Percentiles rank a stretch among this genome's conserved stretches.
Evolutionary conservation across 2,888 invertebrate genomes (phyloP).

Genomic region (Nebria brevicollis): DNA sequence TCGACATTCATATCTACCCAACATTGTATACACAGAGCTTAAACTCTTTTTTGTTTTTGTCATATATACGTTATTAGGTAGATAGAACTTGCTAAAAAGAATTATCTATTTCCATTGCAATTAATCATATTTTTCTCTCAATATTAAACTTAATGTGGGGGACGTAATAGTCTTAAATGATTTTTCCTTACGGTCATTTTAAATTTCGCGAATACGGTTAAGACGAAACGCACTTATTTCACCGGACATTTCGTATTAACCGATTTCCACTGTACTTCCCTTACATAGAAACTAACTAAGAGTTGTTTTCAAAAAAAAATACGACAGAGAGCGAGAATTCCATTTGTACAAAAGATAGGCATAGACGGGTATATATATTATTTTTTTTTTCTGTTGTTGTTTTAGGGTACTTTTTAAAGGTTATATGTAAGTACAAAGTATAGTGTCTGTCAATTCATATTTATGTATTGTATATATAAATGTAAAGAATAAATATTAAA

Average conservation of each 20-base stretch:
- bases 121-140: too few relatives aligned
- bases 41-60: too few relatives aligned
- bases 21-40: too few relatives aligned
- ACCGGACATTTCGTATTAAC: not conserved
- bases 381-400: not conserved
- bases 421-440: constrained; percentile 3
- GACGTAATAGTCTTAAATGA: too few relatives aligned
- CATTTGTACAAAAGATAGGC: not conserved
- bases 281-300: not conserved
- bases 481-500: constrained; percentile 18
- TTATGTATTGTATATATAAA: not conserved
- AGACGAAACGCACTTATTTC: not conserved
- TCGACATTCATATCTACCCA: too few relatives aligned
- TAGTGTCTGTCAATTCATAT: constrained; percentile 34
- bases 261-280: not conserved
- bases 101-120: too few relatives aligned
- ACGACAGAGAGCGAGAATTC: not conserved
- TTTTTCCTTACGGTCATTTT: too few relatives aligned
- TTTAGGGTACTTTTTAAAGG: not conserved
- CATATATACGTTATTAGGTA: too few relatives aligned
- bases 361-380: not conserved
- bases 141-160: too few relatives aligned
- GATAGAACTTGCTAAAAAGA: too few relatives aligned
- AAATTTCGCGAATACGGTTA: not conserved
- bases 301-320: not conserved